These are phyloP conservation scores for Tinamus guttatus DNA, from an alignment of 2,113 vertebrate species.

Conservation along the genomic window DNA sequence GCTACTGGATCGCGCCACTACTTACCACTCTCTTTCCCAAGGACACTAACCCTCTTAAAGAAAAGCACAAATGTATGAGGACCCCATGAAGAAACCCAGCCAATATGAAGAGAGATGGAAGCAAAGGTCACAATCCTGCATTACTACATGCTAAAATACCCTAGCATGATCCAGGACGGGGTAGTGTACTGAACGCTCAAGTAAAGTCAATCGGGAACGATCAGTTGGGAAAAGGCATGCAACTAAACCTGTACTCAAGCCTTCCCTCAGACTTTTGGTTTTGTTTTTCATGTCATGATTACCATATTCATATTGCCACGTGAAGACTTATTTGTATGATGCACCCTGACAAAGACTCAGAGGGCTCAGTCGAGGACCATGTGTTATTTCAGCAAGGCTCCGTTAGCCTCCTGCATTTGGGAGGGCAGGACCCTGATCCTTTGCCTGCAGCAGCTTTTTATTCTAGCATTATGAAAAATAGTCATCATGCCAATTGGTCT, in stretches of 20 bases:
- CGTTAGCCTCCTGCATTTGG: neutral
- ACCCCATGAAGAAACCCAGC: neutral
- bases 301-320: neutral
- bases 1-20: neutral
- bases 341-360: neutral
- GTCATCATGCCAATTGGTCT: slow-evolving; percentile 1
- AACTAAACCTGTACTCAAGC: neutral
- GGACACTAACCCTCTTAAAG: neutral
- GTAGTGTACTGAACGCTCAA: neutral
- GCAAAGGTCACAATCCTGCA: neutral
- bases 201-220: neutral
- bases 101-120: neutral
- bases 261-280: neutral
- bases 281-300: neutral
- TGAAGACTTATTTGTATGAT: neutral
- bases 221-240: fast-evolving
- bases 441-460: slow-evolving; percentile 47
- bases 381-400: slow-evolving; percentile 12
- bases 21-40: neutral
- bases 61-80: neutral
- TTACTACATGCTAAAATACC: neutral
- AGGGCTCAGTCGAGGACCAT: neutral
- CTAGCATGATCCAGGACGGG: neutral
- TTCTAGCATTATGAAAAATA: slow-evolving; percentile 55
- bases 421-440: neutral